Evolutionary conservation across 2,113 vertebrate species (phyloP), one percentile per base, ranked within the genome.

Genomic region (Copsychus sechellarum): DNA sequence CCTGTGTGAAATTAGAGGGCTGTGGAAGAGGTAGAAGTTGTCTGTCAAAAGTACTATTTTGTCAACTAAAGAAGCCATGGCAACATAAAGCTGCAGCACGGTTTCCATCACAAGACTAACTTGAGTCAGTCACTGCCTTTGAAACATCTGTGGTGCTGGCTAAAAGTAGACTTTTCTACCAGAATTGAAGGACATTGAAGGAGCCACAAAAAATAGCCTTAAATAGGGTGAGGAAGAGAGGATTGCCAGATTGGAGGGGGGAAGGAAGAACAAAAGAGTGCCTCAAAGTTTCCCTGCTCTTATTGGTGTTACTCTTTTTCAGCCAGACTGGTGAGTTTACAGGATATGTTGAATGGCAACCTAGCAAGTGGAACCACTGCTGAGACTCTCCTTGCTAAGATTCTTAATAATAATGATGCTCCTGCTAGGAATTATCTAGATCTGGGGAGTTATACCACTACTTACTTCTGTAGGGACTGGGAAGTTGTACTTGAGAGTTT

Each of bases 61-160:
- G 89, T 72, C 74, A 93, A 89, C 89, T 61, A 23, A 87, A 94
- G 84, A 65, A 91, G 89, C 89, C 78, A 91, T 95, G 74, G 95
- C 70, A 96, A 91, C 94, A 1, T 61, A 72, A 79, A 91, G 57
- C 72, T 79, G 69, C 64, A 74, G 67, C 28, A 34, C 24, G 0
- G 43, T 81, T 95, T 85, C 78, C 38, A 77, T 96, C 93, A 95
- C 86, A 93, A 96, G 95, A 89, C 38, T 51, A 69, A 64, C 58
- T 93, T 89, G 92, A 96, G 84, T 92, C 93, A 96, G 40, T 91
- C 26, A 54, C 83, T 94, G 89, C 89, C 78, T 96, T 95, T 93
- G 94, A 85, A 95, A 95, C 81, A 87, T 92, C 95, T 82, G 91
- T 87, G 87, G n/a, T 72, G 36, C 1, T 1, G 48, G 86, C 89